phyloP scores from a whole-genome alignment of 2,113 vertebrate genomes.

The Otocyon megalotis region DNA sequence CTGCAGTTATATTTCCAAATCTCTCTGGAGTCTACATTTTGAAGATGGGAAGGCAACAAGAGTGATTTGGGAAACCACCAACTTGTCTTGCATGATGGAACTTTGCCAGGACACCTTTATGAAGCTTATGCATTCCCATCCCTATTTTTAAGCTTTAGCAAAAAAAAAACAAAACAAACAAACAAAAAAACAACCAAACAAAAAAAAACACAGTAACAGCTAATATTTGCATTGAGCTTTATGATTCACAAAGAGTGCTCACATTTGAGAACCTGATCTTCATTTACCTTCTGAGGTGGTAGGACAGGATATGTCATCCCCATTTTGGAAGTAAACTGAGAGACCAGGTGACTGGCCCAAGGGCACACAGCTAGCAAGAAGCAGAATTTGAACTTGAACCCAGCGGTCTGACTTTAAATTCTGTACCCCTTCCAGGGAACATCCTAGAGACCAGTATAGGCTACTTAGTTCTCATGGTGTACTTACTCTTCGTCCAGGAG shows the following conservation, averaged over 20 bases:
- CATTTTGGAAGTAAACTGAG: neutral
- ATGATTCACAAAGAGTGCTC: neutral
- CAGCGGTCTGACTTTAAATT: neutral
- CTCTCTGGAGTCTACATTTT: neutral
- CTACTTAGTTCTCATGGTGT: neutral
- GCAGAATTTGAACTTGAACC: neutral
- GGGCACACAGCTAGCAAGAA: neutral
- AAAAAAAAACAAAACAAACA: neutral
- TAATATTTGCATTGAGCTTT: neutral
- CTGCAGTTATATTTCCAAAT: neutral
- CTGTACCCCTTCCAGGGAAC: neutral
- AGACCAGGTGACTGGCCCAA: neutral
- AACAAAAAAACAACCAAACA: no score
- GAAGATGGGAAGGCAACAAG: neutral
- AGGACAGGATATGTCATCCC: neutral
- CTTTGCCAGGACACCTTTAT: neutral
- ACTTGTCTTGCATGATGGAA: neutral
- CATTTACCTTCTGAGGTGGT: neutral
- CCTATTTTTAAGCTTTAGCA: neutral
- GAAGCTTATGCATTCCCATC: neutral
- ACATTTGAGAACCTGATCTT: neutral
- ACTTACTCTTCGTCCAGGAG: slow-evolving; percentile 74
- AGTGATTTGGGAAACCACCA: neutral
- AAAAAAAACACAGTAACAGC: neutral
- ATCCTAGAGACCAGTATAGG: neutral